Percentiles rank a stretch among this genome's conserved stretches.
Conservation (phyloP, 2,113 vertebrate genomes). For the Syngnathus floridae region DNA sequence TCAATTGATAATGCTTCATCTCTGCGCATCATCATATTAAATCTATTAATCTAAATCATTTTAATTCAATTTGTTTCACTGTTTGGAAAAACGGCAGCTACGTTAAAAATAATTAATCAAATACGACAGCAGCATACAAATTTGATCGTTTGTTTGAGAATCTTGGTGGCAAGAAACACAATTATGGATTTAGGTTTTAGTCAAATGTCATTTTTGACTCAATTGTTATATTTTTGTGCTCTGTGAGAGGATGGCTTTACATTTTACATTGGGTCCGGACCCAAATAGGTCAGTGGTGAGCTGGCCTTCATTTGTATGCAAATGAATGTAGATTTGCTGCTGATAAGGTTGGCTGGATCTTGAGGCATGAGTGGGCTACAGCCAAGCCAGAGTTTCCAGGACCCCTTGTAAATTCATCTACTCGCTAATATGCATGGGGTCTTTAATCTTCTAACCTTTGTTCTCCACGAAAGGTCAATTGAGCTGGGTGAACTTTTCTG, state of each 20-base stretch:
- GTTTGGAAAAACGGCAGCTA: neutral
- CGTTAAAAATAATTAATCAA: neutral
- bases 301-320: constrained; percentile 65
- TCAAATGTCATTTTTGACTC: constrained; percentile 11
- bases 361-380: constrained; percentile 48
- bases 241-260: constrained; percentile 56
- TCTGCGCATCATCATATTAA: neutral
- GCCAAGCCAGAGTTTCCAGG: constrained; percentile 38
- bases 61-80: neutral
- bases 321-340: constrained; percentile 64
- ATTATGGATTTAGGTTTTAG: constrained; percentile 3
- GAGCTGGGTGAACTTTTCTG: constrained; percentile 16
- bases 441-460: constrained; percentile 46
- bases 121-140: neutral
- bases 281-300: constrained; percentile 63
- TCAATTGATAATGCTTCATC: neutral
- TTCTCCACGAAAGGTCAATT: constrained; percentile 39
- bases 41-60: neutral
- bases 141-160: neutral
- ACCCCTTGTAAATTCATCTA: constrained; percentile 38
- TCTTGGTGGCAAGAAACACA: neutral
- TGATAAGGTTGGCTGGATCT: constrained; percentile 64
- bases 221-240: constrained; percentile 20
- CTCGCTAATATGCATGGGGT: constrained; percentile 31
- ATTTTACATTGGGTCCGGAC: constrained; percentile 49